phyloP scores from a whole-genome alignment of 2,888 invertebrate species.

The Plebejus anna region DNA sequence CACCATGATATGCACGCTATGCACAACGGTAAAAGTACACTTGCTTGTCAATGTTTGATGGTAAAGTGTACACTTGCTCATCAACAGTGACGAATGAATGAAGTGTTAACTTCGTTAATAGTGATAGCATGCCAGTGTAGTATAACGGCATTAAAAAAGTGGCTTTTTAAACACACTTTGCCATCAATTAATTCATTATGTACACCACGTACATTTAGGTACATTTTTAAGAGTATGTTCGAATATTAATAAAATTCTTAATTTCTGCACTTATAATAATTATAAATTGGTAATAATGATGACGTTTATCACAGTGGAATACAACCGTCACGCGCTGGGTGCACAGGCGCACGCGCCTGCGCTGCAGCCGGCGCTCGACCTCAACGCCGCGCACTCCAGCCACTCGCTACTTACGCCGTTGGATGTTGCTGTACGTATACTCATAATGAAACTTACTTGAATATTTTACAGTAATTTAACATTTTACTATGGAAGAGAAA shows the following conservation, averaged over 20 bases:
- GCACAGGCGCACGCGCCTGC: constrained; percentile 47
- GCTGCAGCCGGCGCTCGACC: constrained; percentile 59
- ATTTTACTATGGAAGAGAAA: too few relatives aligned
- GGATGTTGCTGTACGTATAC: constrained; percentile 30
- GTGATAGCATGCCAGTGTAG: not conserved
- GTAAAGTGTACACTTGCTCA: not conserved
- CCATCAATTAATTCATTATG: too few relatives aligned
- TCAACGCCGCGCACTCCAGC: constrained; percentile 63
- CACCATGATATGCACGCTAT: constrained; percentile 64
- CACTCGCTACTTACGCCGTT: constrained; percentile 62
- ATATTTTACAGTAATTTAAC: too few relatives aligned
- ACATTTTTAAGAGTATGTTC: too few relatives aligned
- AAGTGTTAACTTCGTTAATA: not conserved
- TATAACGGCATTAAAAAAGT: not conserved
- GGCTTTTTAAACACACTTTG: too few relatives aligned
- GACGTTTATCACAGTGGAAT: constrained; percentile 45
- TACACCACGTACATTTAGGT: too few relatives aligned
- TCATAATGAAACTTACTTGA: not conserved
- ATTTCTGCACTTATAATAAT: too few relatives aligned
- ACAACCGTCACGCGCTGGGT: constrained; percentile 51
- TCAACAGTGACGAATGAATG: not conserved
- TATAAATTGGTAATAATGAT: not conserved
- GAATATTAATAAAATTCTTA: too few relatives aligned
- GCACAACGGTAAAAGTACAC: constrained; percentile 59
- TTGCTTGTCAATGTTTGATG: not conserved